A percentile compares a stretch with the other conserved stretches of the same genome.
These are phyloP conservation scores for Sphecodes monilicornis DNA, from an alignment of 2,888 invertebrate genomes.

Conservation along the genomic window DNA sequence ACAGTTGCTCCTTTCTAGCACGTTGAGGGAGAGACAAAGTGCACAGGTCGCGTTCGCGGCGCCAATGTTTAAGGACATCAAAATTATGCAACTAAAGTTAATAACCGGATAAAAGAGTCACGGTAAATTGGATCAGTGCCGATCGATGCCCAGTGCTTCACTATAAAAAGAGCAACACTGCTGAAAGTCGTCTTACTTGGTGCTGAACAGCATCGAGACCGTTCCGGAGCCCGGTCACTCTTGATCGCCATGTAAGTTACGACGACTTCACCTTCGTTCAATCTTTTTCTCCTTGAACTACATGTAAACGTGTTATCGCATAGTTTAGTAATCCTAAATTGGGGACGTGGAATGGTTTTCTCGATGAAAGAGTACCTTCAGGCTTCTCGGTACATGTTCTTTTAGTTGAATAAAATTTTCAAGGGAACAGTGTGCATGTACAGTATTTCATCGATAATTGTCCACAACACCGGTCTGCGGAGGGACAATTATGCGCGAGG, in stretches of 20 bases:
- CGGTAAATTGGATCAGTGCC: conserved; percentile 53
- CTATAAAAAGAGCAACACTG: conserved; percentile 49
- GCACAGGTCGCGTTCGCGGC: conserved; percentile 6
- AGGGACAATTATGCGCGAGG: too few relatives aligned
- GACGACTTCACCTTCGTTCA: neutral
- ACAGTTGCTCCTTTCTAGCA: conserved; percentile 27
- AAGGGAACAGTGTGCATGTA: too few relatives aligned
- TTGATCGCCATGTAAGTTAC: conserved; percentile 43
- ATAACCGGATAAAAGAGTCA: conserved; percentile 58
- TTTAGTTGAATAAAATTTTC: neutral
- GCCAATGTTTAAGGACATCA: conserved; percentile 42
- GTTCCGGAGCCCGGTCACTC: neutral
- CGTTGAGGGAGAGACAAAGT: conserved; percentile 10
- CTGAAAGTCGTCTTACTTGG: conserved; percentile 49
- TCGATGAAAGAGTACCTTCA: too few relatives aligned
- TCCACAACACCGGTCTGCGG: too few relatives aligned
- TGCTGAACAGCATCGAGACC: conserved; percentile 52
- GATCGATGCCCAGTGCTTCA: conserved; percentile 64
- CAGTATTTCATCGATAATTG: too few relatives aligned
- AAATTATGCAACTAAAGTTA: conserved; percentile 54
- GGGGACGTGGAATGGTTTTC: too few relatives aligned
- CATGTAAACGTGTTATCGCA: too few relatives aligned
- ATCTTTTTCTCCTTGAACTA: too few relatives aligned
- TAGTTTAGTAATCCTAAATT: too few relatives aligned
- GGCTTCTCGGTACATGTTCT: neutral